Evolutionary conservation across 2,888 invertebrate genomes (phyloP), one percentile per base, ranked within the genome.

Genomic region (Sipunculus nudus): DNA sequence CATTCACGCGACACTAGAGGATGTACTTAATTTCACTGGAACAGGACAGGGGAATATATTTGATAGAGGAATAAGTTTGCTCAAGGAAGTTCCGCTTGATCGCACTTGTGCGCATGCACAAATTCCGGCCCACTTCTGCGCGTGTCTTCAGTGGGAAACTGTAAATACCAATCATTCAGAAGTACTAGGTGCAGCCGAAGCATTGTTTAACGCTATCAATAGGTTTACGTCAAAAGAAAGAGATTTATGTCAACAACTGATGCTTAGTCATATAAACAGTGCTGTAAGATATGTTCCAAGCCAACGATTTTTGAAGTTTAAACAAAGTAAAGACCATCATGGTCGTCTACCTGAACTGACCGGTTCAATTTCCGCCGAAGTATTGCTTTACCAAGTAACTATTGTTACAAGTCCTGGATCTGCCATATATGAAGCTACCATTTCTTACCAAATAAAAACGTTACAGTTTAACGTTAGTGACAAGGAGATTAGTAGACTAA

Each of bases 81-180:
- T 84, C 61, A 59, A 63, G 38, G 67, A 72, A 53, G 76, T 83
- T 25, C 91, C 94, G 0, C 76, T 84, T 10, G 88, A 90, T 68
- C 86, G 96, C 25, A 91, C 92, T 5, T 96, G 96, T 80, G 88
- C 89, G 3, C 90, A 93, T 80, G 96, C 96, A 0, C 92, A 90
- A 55, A 92, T 97, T 60, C 94, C 94, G 78, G 90, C 95, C 0
- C 96, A 97, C 80, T 97, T 96, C 96, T 97, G 97, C 80, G 90
- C 94, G 0, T 97, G 97, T 78, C 86, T 96, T 1, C 88, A 88
- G n/a, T 96, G 96, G 96, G 83, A 54, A 3, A 45, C 29, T 35
- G 54, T 54, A 3, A 13, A 41, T 35, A 23, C 38, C n/a, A 29
- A 54, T 54, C 46, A 54, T 25, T 16, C 13, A n/a, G 38, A 26